Evolutionary conservation across 2,888 invertebrate genomes (phyloP).

Genomic region (Diaperis boleti): DNA sequence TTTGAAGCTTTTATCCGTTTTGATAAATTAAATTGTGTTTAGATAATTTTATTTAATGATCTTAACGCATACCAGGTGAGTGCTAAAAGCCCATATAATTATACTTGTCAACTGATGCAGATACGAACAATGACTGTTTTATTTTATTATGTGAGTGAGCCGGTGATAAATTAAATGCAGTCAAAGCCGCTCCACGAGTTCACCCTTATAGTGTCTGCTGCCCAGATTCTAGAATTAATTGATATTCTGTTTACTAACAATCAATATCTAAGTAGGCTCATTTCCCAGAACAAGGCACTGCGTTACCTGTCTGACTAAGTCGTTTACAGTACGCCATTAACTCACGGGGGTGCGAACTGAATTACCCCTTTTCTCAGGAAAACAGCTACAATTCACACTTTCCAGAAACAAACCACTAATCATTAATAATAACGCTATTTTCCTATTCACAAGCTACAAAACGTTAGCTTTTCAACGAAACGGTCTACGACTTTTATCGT

Average conservation of each 20-base stretch:
- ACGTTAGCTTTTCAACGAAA: conserved; percentile 32
- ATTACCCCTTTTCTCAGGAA: conserved; percentile 44
- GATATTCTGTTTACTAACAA: conserved; percentile 54
- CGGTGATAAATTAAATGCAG: background rate
- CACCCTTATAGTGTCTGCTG: conserved; percentile 9
- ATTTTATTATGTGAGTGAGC: background rate
- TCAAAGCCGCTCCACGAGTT: background rate
- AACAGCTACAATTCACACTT: conserved; percentile 41
- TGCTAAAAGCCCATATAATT: too few species aligned
- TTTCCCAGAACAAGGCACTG: conserved; percentile 51
- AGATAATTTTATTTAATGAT: too few species aligned
- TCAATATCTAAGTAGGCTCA: conserved; percentile 52
- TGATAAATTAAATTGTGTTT: too few species aligned
- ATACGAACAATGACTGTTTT: background rate
- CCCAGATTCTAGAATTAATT: conserved; percentile 31
- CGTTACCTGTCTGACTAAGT: conserved; percentile 45
- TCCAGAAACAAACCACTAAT: conserved; percentile 43
- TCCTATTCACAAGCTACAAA: conserved; percentile 29
- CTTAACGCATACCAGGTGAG: too few species aligned
- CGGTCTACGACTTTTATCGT: conserved; percentile 19
- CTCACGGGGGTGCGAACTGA: conserved; percentile 42
- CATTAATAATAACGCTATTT: conserved; percentile 39
- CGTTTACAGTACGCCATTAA: conserved; percentile 37
- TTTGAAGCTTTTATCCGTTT: too few species aligned
- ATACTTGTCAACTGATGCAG: too few species aligned